These are phyloP conservation scores for Ctenosaura bakeri DNA, from an alignment of 2,797 vertebrate species.

Conservation along the genomic window DNA sequence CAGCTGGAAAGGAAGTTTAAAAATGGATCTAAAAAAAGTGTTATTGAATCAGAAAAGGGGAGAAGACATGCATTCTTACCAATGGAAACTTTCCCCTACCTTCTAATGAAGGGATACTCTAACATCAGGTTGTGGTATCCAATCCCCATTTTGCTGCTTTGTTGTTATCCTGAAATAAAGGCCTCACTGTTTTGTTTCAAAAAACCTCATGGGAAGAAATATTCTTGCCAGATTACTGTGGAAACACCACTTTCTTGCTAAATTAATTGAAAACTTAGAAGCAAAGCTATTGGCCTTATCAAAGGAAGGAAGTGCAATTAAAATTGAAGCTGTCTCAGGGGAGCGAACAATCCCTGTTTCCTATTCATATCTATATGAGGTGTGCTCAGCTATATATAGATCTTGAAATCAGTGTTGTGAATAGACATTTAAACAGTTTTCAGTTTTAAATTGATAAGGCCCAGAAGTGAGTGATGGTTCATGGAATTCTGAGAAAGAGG, in stretches of 20 bases:
- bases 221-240: constrained; percentile 26
- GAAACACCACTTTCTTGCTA: constrained; percentile 28
- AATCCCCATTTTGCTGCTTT: constrained; percentile 15
- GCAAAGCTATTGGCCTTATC: constrained; percentile 16
- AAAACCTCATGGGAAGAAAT: constrained; percentile 12
- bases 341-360: neutral
- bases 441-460: neutral
- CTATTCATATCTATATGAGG: neutral
- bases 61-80: neutral
- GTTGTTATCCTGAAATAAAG: constrained; percentile 15
- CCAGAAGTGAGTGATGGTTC: neutral
- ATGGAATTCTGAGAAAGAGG: neutral
- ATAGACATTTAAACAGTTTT: neutral
- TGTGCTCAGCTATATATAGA: neutral
- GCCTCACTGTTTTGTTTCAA: constrained; percentile 12
- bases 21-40: neutral
- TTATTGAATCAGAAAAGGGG: neutral
- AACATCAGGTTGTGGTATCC: neutral
- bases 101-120: neutral
- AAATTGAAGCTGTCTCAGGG: constrained; percentile 11
- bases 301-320: constrained; percentile 35
- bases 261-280: constrained; percentile 30
- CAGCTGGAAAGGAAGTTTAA: constrained; percentile 14
- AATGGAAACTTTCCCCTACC: no score
- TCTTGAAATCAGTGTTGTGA: constrained; percentile 11